Evolutionary conservation across 2,888 invertebrate species (phyloP).

Genomic region (Pheosia tremula): DNA sequence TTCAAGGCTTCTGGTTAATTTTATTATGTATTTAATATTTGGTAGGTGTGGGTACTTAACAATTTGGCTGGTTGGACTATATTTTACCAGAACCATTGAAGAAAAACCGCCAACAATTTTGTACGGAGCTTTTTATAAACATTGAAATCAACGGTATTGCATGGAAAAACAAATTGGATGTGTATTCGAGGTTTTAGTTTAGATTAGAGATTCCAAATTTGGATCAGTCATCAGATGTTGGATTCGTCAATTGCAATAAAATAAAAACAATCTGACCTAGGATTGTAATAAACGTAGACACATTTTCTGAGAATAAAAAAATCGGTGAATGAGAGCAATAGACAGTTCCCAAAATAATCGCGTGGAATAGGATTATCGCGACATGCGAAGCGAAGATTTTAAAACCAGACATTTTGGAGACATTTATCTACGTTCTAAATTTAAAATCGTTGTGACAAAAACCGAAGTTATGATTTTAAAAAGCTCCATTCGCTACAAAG

Average conservation of each 20-base stretch:
- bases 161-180: neutral
- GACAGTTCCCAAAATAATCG: conserved; percentile 39
- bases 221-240: neutral
- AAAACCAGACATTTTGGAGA: no score
- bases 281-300: neutral
- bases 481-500: neutral
- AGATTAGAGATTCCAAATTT: conserved; percentile 8
- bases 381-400: conserved; percentile 15
- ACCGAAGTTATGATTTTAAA: neutral
- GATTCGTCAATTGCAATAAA: conserved; percentile 7
- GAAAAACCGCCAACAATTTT: no score
- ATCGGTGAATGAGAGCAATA: conserved; percentile 13
- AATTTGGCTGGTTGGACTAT: no score
- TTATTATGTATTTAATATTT: neutral
- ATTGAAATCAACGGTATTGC: neutral
- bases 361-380: conserved; percentile 40
- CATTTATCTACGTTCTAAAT: no score
- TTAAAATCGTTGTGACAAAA: no score
- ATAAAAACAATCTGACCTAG: neutral
- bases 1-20: neutral
- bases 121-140: no score
- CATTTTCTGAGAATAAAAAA: conserved; percentile 3
- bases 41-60: neutral
- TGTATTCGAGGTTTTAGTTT: conserved; percentile 2
- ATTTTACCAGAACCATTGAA: no score